Percentiles rank a stretch among this genome's conserved stretches.
These are phyloP conservation scores for Tangara arthus DNA, from an alignment of 2,797 vertebrate genomes.

Conservation along the genomic window DNA sequence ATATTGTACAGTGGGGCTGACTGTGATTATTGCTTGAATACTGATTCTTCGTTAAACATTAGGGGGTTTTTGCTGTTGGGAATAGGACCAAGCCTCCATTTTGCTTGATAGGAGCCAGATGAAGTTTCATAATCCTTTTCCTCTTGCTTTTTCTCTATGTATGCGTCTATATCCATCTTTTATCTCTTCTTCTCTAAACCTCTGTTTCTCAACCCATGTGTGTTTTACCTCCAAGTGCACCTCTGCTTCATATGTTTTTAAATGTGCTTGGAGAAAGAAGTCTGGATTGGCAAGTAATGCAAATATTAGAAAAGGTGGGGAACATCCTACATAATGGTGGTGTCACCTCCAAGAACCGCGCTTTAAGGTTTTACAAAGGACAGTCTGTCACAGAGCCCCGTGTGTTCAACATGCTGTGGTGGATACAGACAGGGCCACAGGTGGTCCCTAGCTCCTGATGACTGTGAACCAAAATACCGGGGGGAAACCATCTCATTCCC, in stretches of 20 bases:
- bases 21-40: background rate
- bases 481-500: background rate
- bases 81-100: background rate
- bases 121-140: background rate
- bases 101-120: background rate
- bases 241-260: background rate
- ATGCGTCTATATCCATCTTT: background rate
- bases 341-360: background rate
- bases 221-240: background rate
- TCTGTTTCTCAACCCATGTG: background rate
- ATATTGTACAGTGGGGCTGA: background rate
- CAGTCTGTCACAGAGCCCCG: background rate
- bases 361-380: background rate
- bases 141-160: background rate
- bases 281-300: background rate
- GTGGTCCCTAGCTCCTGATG: background rate
- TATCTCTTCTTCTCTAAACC: background rate
- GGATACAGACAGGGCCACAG: background rate
- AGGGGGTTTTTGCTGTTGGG: background rate
- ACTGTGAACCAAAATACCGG: background rate
- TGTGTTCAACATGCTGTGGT: background rate
- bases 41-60: conserved; percentile 17
- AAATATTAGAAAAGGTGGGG: background rate
- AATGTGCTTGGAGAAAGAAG: background rate
- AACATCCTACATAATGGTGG: background rate